phyloP scores from a whole-genome alignment of 2,888 invertebrate species.

The Mimachlamys varia region DNA sequence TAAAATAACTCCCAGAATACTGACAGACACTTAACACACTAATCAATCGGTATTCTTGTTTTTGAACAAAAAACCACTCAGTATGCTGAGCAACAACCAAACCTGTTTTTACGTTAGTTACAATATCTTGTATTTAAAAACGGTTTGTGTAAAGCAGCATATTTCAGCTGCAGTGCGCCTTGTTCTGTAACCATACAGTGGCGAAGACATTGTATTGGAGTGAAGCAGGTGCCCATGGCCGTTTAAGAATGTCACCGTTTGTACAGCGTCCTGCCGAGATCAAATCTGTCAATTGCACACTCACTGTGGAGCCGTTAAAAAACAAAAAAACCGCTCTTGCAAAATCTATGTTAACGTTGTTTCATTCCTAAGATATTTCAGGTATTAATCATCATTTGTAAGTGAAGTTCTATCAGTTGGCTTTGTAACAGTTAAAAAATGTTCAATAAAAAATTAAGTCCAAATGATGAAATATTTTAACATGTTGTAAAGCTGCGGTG shows the following conservation, averaged over 20 bases:
- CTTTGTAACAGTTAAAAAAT: too few species aligned
- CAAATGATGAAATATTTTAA: too few species aligned
- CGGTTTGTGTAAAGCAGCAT: background rate
- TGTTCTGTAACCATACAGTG: background rate
- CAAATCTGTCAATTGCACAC: slow-evolving; percentile 28
- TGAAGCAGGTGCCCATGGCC: background rate
- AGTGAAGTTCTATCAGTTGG: too few species aligned
- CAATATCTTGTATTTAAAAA: background rate
- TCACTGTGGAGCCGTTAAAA: background rate
- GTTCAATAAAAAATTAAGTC: too few species aligned
- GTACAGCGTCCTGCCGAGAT: background rate
- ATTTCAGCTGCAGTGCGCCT: background rate
- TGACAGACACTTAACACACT: background rate
- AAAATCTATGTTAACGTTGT: background rate
- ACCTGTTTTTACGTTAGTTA: background rate
- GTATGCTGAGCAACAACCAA: background rate
- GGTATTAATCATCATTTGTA: too few species aligned
- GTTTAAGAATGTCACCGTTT: background rate
- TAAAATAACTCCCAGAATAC: background rate
- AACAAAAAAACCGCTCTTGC: background rate
- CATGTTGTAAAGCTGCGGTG: too few species aligned
- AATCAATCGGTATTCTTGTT: background rate
- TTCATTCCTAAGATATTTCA: too few species aligned
- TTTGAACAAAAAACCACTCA: background rate
- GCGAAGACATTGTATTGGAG: background rate